Conservation (phyloP, 2,113 vertebrate species). For the Sinocyclocheilus rhinocerous region DNA sequence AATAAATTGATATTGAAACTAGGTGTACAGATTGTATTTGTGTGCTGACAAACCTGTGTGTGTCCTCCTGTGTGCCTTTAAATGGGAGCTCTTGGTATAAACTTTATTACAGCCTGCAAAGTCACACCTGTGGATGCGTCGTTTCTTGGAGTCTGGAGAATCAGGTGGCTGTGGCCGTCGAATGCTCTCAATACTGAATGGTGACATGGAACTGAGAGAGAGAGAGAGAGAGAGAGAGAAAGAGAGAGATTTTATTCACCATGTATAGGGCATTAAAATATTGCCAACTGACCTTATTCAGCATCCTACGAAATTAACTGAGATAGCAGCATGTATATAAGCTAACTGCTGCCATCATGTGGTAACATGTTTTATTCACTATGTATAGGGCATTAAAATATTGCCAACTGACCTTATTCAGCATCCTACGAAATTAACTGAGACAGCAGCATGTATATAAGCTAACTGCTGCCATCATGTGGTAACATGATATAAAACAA, state of each 20-base stretch:
- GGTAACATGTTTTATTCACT: too few species aligned
- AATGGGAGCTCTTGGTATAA: slow-evolving; percentile 98
- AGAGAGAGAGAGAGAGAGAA: slow-evolving; percentile 58
- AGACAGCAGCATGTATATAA: too few species aligned
- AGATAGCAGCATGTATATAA: not conserved
- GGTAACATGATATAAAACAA: not conserved
- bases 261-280: not conserved
- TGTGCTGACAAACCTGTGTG: slow-evolving; percentile 86
- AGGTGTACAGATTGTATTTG: not conserved
- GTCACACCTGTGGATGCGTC: slow-evolving; percentile 97
- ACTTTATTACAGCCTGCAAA: slow-evolving; percentile 99
- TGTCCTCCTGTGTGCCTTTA: slow-evolving; percentile 97
- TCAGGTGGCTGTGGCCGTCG: slow-evolving; percentile 94
- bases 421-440: too few species aligned
- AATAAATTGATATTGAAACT: not conserved
- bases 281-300: not conserved
- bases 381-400: too few species aligned
- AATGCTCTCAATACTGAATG: slow-evolving; percentile 98
- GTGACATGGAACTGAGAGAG: slow-evolving; percentile 89
- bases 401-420: too few species aligned
- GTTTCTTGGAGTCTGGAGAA: slow-evolving; percentile 97
- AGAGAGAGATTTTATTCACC: not conserved
- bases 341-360: slow-evolving; percentile 24
- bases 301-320: too few species aligned
- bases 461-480: too few species aligned